Percentiles rank a stretch among this genome's conserved stretches.
These are phyloP conservation scores for Balaeniceps rex DNA, from an alignment of 2,113 vertebrate genomes.

Conservation along the genomic window DNA sequence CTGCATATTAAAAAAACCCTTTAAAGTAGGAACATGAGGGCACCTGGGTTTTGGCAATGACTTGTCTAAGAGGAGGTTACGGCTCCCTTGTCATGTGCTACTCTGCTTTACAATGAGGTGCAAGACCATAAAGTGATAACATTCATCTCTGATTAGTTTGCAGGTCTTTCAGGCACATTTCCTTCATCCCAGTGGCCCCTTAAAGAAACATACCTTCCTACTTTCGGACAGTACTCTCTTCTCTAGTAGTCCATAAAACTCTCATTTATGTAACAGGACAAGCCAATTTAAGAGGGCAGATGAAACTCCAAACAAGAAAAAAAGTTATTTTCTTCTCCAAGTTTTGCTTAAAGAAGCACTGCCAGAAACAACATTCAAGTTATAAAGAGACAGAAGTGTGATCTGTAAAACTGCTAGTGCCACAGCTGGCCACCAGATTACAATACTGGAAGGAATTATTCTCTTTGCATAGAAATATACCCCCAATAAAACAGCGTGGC, in stretches of 20 bases:
- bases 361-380: background rate
- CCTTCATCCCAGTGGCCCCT: background rate
- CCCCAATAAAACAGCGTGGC: rapidly evolving
- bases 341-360: background rate
- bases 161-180: background rate
- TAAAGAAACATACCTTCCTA: background rate
- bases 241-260: background rate
- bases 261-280: background rate
- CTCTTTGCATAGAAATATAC: background rate
- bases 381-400: background rate
- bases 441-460: background rate
- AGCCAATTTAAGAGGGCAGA: background rate
- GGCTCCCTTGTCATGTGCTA: background rate
- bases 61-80: background rate
- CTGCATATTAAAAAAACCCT: background rate
- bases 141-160: background rate
- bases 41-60: background rate
- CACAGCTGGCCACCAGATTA: background rate
- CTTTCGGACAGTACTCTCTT: background rate
- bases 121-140: background rate
- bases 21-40: background rate
- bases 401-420: background rate
- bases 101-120: background rate
- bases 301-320: background rate
- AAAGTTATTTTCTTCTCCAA: background rate